Conservation (phyloP, 2,888 invertebrate genomes). For the Ophion obscuratus region DNA sequence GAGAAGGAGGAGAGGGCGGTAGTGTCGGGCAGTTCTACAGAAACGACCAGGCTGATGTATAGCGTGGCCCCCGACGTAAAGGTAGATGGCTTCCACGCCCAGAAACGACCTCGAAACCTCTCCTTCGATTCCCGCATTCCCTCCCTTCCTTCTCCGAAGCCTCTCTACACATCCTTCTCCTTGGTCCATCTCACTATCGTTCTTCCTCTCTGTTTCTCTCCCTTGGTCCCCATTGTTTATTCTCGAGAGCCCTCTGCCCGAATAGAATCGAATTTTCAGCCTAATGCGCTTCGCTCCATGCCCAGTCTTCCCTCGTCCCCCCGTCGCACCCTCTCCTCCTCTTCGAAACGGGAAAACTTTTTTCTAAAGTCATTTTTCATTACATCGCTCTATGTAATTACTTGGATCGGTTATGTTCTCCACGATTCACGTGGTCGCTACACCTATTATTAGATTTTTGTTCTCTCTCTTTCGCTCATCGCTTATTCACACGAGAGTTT, state of each 20-base stretch:
- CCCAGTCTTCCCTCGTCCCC: not conserved
- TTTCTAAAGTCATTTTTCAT: slow-evolving; percentile 55
- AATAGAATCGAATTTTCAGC: slow-evolving; percentile 57
- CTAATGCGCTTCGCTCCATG: slow-evolving; percentile 48
- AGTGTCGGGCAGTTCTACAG: slow-evolving; percentile 67
- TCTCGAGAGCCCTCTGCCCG: slow-evolving; percentile 36
- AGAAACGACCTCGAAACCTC: slow-evolving; percentile 78
- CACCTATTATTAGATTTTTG: slow-evolving; percentile 41
- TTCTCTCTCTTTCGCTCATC: slow-evolving; percentile 18
- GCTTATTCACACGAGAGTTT: slow-evolving; percentile 5
- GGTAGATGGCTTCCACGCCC: slow-evolving; percentile 80
- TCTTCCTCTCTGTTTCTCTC: slow-evolving; percentile 23
- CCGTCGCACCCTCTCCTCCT: not conserved
- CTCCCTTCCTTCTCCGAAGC: slow-evolving; percentile 26
- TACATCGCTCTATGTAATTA: slow-evolving; percentile 56
- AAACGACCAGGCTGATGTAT: slow-evolving; percentile 68
- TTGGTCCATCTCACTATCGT: slow-evolving; percentile 19
- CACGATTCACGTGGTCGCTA: slow-evolving; percentile 30
- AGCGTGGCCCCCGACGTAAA: slow-evolving; percentile 70
- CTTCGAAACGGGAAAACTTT: slow-evolving; percentile 49
- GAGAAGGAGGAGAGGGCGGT: slow-evolving; percentile 68
- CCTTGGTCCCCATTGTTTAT: slow-evolving; percentile 55
- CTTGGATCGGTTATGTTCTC: slow-evolving; percentile 34
- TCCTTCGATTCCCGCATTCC: slow-evolving; percentile 63
- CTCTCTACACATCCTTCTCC: slow-evolving; percentile 22